Percentiles rank a stretch among this genome's conserved stretches.
These are phyloP conservation scores for Montipora capricornis DNA, from an alignment of 64 coral and sea anemone species.

Conservation along the genomic window DNA sequence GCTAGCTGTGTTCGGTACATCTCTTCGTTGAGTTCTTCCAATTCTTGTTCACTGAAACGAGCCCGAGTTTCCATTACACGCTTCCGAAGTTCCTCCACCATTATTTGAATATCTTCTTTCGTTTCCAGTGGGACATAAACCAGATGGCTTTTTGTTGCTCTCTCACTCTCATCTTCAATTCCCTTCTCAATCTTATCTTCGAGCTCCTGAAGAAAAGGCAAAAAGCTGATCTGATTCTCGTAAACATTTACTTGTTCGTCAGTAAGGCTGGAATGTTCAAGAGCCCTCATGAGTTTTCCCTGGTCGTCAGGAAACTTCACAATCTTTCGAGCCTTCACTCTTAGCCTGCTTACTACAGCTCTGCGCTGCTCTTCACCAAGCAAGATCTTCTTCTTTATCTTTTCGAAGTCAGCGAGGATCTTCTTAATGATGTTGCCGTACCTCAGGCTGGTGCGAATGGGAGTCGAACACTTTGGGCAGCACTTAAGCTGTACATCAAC, in stretches of 20 bases:
- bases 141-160: background rate
- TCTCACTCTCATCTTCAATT: background rate
- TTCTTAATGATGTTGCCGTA: conserved; percentile 91
- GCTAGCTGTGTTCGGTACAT: conserved; percentile 43
- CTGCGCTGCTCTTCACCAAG: background rate
- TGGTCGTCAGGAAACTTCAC: background rate
- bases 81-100: background rate
- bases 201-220: conserved; percentile 29
- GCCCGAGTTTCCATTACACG: conserved; percentile 26
- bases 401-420: conserved; percentile 70
- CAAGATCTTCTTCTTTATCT: conserved; percentile 62
- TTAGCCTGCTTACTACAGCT: background rate
- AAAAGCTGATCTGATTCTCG: conserved; percentile 67
- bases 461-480: conserved; percentile 72
- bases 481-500: conserved; percentile 73
- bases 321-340: background rate
- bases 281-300: background rate
- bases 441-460: conserved; percentile 63
- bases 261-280: background rate
- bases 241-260: conserved; percentile 42
- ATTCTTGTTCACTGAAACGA: conserved; percentile 72
- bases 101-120: background rate
- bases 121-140: background rate
- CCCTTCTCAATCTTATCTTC: conserved; percentile 13
- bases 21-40: conserved; percentile 72